Conservation (phyloP, 2,113 vertebrate genomes). For the Prionailurus viverrinus region DNA sequence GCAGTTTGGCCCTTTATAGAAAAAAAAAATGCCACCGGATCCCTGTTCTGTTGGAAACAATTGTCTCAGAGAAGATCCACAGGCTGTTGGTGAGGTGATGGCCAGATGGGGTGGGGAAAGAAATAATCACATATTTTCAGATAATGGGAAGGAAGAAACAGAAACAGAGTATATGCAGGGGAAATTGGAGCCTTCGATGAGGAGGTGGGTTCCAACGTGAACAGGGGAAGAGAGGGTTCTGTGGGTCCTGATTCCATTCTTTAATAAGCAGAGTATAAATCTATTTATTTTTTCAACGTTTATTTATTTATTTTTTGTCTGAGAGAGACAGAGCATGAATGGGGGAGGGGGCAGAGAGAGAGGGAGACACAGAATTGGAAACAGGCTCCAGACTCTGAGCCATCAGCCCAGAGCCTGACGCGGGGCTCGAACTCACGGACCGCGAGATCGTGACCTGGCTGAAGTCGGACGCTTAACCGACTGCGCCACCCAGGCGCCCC, state of each 20-base stretch:
- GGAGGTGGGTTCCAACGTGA: neutral
- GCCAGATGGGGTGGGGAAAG: neutral
- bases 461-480: no score
- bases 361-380: no score
- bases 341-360: no score
- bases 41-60: neutral
- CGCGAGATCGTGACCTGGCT: no score
- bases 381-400: no score
- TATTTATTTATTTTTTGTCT: no score
- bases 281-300: neutral
- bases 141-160: neutral
- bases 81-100: neutral
- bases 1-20: neutral
- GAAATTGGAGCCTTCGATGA: rapidly evolving
- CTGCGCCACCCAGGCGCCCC: no score
- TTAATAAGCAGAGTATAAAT: neutral
- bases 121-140: neutral
- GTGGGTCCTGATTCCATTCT: neutral
- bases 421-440: no score
- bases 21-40: neutral
- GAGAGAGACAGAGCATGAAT: no score
- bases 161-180: neutral
- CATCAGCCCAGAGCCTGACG: no score
- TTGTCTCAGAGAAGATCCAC: neutral
- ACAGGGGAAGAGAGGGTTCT: neutral